Base-by-base conservation (phyloP, 2,797 vertebrate genomes). In the Sebastes matsubarae region DNA sequence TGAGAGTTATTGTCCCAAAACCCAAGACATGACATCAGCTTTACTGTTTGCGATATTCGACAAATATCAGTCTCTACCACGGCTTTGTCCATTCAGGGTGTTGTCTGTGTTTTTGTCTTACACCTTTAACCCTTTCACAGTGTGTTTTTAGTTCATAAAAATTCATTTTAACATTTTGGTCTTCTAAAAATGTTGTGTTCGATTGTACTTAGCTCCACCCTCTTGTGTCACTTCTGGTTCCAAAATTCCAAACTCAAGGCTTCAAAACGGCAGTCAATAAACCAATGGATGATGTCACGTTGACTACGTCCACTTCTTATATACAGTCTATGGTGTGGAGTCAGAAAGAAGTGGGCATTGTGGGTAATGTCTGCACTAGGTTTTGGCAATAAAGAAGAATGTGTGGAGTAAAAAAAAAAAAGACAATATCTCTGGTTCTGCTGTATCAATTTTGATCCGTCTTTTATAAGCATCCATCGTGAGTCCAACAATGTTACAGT, bases 31-130 rank as follows among this genome's bases (percentile, higher is more conserved):
- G 38, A 14, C 13, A 42, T 16, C 38, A 42, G 38, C 38, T 42
- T 42, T 42, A 16, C 0, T 42, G 13, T 42, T 42, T 1, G 38
- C 38, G 38, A 0, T 42, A 42, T 42, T 42, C 0, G 5, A 42
- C 0, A 42, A 42, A 42, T 42, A 42, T 42, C 2, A 0, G 13
- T 42, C 38, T 42, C 38, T 42, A 6, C 0, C 13, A 0, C 13
- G 38, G 13, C 13, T 16, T 16, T 42, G 38, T 42, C 38, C 13
- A 42, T 42, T 42, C 13, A 16, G 42, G 42, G 42, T 14, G 57
- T 29, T 29, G 57, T 59, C 57, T 8, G 57, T 59, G 25, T 59
- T 59, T 59, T 29, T 4, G 12, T 59, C 14, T 18, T 59, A 4
- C 7, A 29, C 0, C 14, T 18, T 18, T 46, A 46, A 46, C 42